phyloP scores from a whole-genome alignment of 1,140 invertebrate species.

The Lutraria rhynchaena region DNA sequence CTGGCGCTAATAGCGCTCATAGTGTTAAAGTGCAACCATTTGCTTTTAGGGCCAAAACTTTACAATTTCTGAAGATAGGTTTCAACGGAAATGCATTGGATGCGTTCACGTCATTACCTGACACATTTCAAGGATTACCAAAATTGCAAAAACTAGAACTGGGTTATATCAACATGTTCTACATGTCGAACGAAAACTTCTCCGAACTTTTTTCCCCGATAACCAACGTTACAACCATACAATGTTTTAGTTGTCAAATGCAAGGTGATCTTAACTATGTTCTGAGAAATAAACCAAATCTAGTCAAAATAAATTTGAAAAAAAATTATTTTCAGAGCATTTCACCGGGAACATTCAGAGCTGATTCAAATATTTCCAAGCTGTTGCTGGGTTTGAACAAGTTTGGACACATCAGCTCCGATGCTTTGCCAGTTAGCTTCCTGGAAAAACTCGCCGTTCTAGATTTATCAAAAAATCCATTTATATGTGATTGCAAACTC shows the following conservation, averaged over 20 bases:
- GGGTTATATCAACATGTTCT: not conserved
- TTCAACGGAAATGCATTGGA: not conserved
- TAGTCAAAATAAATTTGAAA: not conserved
- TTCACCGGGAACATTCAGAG: not conserved
- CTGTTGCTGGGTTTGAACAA: not conserved
- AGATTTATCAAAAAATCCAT: not conserved
- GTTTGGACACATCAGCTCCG: not conserved
- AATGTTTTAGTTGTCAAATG: not conserved
- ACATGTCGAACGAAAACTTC: not conserved
- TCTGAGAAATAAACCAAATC: not conserved
- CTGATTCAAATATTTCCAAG: not conserved
- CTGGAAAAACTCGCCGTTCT: not conserved
- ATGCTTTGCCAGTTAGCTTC: not conserved
- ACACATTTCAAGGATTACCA: not conserved
- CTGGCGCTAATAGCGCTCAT: not conserved
- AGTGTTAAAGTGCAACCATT: not conserved
- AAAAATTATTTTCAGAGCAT: conserved; percentile 4
- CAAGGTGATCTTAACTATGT: not conserved
- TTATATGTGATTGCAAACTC: conserved; percentile 3
- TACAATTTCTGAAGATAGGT: not conserved
- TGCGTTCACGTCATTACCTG: not conserved
- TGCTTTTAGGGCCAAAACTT: not conserved
- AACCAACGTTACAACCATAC: not conserved
- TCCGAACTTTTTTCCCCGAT: not conserved
- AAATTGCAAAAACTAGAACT: not conserved